These are phyloP conservation scores for Tragelaphus eurycerus DNA, from an alignment of 2,797 vertebrate genomes.

Conservation along the genomic window DNA sequence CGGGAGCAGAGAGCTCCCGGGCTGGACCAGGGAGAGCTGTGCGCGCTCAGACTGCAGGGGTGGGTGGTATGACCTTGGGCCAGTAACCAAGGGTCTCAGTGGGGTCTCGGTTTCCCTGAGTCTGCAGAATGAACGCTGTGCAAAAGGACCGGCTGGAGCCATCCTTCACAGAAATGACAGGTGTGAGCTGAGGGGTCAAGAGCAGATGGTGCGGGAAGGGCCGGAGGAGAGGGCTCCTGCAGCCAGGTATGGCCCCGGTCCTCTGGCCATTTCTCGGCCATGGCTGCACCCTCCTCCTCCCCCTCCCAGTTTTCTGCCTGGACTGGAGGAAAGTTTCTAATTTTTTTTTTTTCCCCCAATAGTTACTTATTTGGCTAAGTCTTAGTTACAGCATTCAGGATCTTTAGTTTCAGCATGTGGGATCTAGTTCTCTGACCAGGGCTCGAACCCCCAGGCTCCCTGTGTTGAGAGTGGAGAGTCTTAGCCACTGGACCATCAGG, in stretches of 20 bases:
- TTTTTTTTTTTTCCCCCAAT: neutral
- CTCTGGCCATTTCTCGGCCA: rapidly evolving
- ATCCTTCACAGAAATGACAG: rapidly evolving
- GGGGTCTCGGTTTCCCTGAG: neutral
- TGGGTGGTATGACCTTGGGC: neutral
- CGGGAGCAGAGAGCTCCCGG: neutral
- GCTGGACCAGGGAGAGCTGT: no score
- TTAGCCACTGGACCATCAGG: neutral
- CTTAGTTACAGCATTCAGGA: neutral
- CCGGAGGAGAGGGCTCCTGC: neutral
- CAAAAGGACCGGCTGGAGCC: neutral
- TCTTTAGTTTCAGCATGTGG: neutral
- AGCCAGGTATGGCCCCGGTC: neutral
- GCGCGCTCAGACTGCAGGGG: rapidly evolving
- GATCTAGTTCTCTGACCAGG: neutral
- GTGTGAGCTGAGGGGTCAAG: neutral
- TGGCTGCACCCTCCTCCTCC: neutral
- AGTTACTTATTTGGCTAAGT: neutral
- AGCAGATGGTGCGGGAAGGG: neutral
- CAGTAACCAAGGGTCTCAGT: neutral
- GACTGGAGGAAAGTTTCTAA: neutral
- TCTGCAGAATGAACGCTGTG: neutral
- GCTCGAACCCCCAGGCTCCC: neutral
- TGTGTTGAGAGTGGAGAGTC: neutral
- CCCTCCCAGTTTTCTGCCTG: neutral